These are phyloP conservation scores for Drosophila grimshawi DNA, from an alignment of 1,140 invertebrate genomes.

Conservation along the genomic window DNA sequence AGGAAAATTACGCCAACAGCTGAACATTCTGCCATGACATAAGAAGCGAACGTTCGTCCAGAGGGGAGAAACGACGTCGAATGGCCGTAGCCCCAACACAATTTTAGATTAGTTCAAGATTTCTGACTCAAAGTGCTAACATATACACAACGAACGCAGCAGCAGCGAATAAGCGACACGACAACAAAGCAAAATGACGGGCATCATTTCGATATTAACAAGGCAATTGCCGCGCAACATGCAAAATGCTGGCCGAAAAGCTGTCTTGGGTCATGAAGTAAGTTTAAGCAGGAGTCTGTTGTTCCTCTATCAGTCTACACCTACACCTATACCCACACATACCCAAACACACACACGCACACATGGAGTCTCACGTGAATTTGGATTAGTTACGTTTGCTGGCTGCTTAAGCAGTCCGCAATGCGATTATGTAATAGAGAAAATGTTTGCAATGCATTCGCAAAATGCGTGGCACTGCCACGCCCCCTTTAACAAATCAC, in stretches of 20 bases:
- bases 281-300: slow-evolving; percentile 32
- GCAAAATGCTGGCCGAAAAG: slow-evolving; percentile 64
- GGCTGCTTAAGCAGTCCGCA: slow-evolving; percentile 12
- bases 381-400: slow-evolving; percentile 20
- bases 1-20: slow-evolving; percentile 28
- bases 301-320: not conserved
- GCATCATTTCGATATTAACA: slow-evolving; percentile 74
- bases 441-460: slow-evolving; percentile 34
- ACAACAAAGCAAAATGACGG: slow-evolving; percentile 65
- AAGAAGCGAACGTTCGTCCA: slow-evolving; percentile 50
- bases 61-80: slow-evolving; percentile 62
- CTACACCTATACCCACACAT: not conserved
- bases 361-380: slow-evolving; percentile 10
- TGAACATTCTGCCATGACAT: slow-evolving; percentile 37
- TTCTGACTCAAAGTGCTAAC: slow-evolving; percentile 52
- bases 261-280: slow-evolving; percentile 77
- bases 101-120: slow-evolving; percentile 53
- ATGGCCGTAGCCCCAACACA: slow-evolving; percentile 55
- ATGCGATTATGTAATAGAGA: slow-evolving; percentile 71
- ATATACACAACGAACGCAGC: slow-evolving; percentile 22
- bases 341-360: not conserved
- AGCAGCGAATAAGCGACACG: slow-evolving; percentile 27
- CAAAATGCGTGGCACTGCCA: slow-evolving; percentile 42
- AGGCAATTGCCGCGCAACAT: slow-evolving; percentile 71
- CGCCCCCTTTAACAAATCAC: slow-evolving; percentile 41